Evolutionary conservation across 2,888 invertebrate species (phyloP).

Genomic region (Hyposoter didymator): DNA sequence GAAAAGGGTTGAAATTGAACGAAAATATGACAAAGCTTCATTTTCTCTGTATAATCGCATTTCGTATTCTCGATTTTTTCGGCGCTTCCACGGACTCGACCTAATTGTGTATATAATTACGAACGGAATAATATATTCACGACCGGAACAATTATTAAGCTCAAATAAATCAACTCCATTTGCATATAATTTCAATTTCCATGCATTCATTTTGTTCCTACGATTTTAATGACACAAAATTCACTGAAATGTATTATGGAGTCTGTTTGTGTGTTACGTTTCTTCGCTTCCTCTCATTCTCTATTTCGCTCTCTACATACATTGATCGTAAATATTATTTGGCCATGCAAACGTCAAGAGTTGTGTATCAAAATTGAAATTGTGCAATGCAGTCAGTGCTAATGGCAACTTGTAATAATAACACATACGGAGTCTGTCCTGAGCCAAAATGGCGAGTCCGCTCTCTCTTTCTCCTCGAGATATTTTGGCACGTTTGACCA

Average conservation of each 20-base stretch:
- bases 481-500: slow-evolving; percentile 61
- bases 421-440: background rate
- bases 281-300: too few relatives aligned
- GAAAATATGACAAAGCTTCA: background rate
- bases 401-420: slow-evolving; percentile 8
- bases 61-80: background rate
- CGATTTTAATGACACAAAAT: background rate
- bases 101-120: background rate
- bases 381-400: slow-evolving; percentile 30
- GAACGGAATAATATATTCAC: background rate
- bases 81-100: background rate
- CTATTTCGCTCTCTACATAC: background rate
- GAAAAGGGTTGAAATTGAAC: background rate
- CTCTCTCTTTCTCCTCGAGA: slow-evolving; percentile 19
- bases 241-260: background rate
- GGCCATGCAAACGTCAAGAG: slow-evolving; percentile 28
- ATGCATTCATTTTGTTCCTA: background rate
- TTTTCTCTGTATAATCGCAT: background rate
- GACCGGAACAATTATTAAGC: background rate
- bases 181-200: slow-evolving; percentile 15
- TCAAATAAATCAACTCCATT: background rate
- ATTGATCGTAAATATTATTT: slow-evolving; percentile 35
- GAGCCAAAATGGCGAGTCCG: slow-evolving; percentile 18
- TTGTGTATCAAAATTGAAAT: slow-evolving; percentile 44
- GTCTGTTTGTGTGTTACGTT: background rate